phyloP scores from a whole-genome alignment of 2,797 vertebrate species.

The Sebastiscus tertius region DNA sequence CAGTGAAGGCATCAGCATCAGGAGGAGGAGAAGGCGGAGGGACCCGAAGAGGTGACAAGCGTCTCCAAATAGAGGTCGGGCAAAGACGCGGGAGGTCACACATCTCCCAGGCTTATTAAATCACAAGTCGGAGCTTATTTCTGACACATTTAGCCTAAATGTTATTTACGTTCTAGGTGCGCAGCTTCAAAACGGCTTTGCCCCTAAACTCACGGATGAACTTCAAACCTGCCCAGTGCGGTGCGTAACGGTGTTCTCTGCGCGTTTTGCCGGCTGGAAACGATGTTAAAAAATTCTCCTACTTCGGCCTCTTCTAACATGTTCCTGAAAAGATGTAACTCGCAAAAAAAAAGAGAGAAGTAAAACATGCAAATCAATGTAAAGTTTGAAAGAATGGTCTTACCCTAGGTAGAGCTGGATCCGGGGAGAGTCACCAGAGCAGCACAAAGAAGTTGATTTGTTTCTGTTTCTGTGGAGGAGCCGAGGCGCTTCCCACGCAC shows the following conservation, averaged over 20 bases:
- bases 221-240: conserved; percentile 22
- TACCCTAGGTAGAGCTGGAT: conserved; percentile 67
- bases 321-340: neutral
- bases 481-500: conserved; percentile 63
- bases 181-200: neutral
- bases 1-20: conserved; percentile 26
- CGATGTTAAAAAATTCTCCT: neutral
- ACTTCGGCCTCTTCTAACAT: neutral
- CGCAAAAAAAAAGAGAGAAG: too few species aligned
- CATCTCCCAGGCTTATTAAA: conserved; percentile 48
- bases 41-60: conserved; percentile 39
- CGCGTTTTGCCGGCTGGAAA: conserved; percentile 4
- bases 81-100: conserved; percentile 68
- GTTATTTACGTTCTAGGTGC: neutral
- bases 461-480: conserved; percentile 71
- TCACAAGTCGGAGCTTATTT: conserved; percentile 20
- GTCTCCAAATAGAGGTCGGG: conserved; percentile 64
- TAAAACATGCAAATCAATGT: conserved; percentile 1
- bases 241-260: conserved; percentile 4
- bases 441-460: conserved; percentile 78
- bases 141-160: neutral
- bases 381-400: conserved; percentile 47
- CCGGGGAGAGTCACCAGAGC: conserved; percentile 62
- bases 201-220: conserved; percentile 25
- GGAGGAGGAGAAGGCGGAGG: conserved; percentile 20